Conservation (phyloP, 92 coral and sea anemone species). For the Bergia sp. region DNA sequence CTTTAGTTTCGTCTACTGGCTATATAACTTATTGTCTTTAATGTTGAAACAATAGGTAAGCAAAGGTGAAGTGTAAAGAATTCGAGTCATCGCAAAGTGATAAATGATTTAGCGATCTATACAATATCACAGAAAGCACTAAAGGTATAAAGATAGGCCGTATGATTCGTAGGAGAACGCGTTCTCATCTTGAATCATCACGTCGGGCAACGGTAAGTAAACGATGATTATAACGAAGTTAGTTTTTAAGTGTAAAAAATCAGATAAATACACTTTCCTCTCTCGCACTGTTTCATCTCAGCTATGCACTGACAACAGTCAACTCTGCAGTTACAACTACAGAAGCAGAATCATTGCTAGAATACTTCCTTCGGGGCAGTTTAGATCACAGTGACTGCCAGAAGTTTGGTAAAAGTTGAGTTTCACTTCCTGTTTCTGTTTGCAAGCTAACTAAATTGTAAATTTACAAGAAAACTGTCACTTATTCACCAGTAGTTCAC, state of each 20-base stretch:
- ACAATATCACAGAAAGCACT: conserved; percentile 36
- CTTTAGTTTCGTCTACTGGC: conserved; percentile 17
- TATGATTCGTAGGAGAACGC: conserved; percentile 9
- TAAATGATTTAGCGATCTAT: conserved; percentile 31
- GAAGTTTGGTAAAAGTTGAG: background rate
- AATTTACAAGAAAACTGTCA: background rate
- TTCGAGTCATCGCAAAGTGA: conserved; percentile 36
- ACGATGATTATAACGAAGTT: background rate
- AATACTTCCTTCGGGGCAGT: background rate
- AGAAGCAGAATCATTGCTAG: background rate
- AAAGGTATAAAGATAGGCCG: conserved; percentile 4
- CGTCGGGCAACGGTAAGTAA: conserved; percentile 11
- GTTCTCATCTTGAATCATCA: background rate
- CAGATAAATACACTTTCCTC: background rate
- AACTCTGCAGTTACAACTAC: conserved; percentile 1
- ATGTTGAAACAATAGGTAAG: conserved; percentile 2
- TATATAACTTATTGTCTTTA: conserved; percentile 16
- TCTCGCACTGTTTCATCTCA: background rate
- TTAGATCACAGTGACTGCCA: background rate
- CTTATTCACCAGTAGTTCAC: background rate
- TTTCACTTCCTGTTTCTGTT: conserved; percentile 4
- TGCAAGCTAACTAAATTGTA: background rate
- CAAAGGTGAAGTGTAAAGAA: conserved; percentile 34
- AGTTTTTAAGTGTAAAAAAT: conserved; percentile 12
- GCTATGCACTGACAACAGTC: background rate